Conservation (phyloP, 1,140 invertebrate species). For the Nomia melanderi region DNA sequence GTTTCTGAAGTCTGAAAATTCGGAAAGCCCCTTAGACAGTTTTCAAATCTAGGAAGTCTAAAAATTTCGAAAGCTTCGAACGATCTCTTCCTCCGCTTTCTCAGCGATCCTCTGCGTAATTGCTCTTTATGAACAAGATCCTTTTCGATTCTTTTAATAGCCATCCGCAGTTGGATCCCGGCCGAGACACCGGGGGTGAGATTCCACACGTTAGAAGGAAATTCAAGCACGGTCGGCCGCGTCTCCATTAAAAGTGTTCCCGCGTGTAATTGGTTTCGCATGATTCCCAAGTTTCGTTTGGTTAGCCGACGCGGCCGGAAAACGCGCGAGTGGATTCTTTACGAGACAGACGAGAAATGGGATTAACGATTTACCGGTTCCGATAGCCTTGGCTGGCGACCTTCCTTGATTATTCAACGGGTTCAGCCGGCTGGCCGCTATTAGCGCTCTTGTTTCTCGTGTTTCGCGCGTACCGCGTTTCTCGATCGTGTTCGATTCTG, state of each 20-base stretch:
- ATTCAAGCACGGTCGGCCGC: too few relatives aligned
- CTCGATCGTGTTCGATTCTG: background rate
- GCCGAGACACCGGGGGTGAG: too few relatives aligned
- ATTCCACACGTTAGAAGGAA: too few relatives aligned
- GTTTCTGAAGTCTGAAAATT: too few relatives aligned
- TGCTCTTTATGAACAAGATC: too few relatives aligned
- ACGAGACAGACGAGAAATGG: slow-evolving; percentile 3
- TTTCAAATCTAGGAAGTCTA: too few relatives aligned
- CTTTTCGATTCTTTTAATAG: too few relatives aligned
- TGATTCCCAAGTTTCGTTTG: background rate
- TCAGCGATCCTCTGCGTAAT: too few relatives aligned
- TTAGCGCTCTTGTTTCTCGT: background rate
- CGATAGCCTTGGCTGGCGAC: slow-evolving; percentile 5
- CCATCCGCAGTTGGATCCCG: too few relatives aligned
- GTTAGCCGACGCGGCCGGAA: background rate
- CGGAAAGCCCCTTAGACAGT: too few relatives aligned
- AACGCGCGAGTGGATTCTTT: background rate
- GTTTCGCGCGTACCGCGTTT: background rate
- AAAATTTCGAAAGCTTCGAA: too few relatives aligned
- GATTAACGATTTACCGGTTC: slow-evolving; percentile 1
- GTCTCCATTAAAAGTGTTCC: background rate
- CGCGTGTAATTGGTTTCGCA: background rate
- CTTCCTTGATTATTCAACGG: background rate
- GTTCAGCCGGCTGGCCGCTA: background rate
- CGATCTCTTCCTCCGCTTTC: too few relatives aligned